Percentiles rank a stretch among this genome's conserved stretches.
Conservation (phyloP, 2,797 vertebrate genomes). For the Oophaga sylvatica region DNA sequence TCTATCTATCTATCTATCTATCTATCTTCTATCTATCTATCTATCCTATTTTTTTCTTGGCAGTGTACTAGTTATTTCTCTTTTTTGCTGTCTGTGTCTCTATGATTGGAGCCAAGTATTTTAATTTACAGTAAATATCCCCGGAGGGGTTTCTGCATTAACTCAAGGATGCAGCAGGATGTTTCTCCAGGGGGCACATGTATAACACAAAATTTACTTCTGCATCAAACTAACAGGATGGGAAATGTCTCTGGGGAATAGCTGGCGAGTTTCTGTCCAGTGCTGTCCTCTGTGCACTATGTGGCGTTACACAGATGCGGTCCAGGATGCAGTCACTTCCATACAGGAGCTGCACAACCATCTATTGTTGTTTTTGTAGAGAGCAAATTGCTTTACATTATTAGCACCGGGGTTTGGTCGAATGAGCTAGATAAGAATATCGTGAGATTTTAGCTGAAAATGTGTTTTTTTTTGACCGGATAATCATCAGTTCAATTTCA, state of each 20-base stretch:
- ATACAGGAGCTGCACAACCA: neutral
- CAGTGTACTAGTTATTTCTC: slow-evolving; percentile 17
- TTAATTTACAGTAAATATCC: slow-evolving; percentile 37
- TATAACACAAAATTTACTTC: neutral
- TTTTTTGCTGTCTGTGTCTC: slow-evolving; percentile 16
- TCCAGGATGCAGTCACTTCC: neutral
- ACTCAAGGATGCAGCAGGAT: slow-evolving; percentile 9
- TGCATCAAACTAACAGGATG: slow-evolving; percentile 15
- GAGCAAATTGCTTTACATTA: neutral
- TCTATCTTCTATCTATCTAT: slow-evolving; percentile 14
- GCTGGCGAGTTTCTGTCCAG: neutral
- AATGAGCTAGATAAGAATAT: neutral
- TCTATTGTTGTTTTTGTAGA: neutral
- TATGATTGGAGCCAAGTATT: slow-evolving; percentile 42
- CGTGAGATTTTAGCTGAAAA: too few species aligned
- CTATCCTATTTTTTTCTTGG: neutral
- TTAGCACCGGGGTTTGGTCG: neutral
- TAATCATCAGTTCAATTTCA: neutral
- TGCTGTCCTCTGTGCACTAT: neutral
- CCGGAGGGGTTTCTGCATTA: slow-evolving; percentile 34
- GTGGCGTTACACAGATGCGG: too few species aligned
- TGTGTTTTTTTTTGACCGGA: neutral
- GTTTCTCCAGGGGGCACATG: slow-evolving; percentile 17
- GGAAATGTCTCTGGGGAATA: neutral
- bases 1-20: slow-evolving; percentile 6